Conservation (phyloP, 1,140 invertebrate genomes). For the Limonius californicus region DNA sequence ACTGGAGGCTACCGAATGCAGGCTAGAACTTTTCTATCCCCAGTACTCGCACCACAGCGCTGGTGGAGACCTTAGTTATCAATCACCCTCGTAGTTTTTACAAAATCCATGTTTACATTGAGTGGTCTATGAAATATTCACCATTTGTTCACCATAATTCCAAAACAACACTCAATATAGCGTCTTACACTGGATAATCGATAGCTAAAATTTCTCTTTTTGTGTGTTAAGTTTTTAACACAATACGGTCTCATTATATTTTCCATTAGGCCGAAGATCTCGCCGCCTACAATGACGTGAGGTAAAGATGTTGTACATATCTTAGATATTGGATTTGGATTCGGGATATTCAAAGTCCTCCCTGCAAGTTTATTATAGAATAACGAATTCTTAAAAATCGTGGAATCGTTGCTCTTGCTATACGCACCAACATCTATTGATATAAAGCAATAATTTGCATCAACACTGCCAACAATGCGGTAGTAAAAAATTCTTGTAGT, state of each 20-base stretch:
- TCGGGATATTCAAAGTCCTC: conserved; percentile 7
- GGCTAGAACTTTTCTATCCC: too few species aligned
- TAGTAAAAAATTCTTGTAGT: conserved; percentile 49
- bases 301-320: conserved; percentile 28
- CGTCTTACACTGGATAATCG: conserved; percentile 41
- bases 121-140: too few species aligned
- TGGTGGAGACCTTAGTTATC: too few species aligned
- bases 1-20: too few species aligned
- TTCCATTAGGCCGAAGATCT: conserved; percentile 26
- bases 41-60: too few species aligned
- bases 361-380: conserved; percentile 15
- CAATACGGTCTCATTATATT: conserved; percentile 46
- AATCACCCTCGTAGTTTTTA: too few species aligned
- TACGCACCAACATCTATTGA: conserved; percentile 20
- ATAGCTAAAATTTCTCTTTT: conserved; percentile 48
- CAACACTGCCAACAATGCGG: conserved; percentile 49
- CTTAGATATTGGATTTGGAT: conserved; percentile 30
- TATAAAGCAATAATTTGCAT: conserved; percentile 34
- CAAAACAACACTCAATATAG: conserved; percentile 47
- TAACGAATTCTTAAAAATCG: conserved; percentile 16
- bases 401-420: conserved; percentile 13
- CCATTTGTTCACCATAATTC: conserved; percentile 41
- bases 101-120: conserved; percentile 36
- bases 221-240: conserved; percentile 34
- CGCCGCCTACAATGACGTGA: conserved; percentile 37